Percentiles rank a stretch among this genome's conserved stretches.
phyloP scores from a whole-genome alignment of 2,888 invertebrate species.

The Caprella mutica region DNA sequence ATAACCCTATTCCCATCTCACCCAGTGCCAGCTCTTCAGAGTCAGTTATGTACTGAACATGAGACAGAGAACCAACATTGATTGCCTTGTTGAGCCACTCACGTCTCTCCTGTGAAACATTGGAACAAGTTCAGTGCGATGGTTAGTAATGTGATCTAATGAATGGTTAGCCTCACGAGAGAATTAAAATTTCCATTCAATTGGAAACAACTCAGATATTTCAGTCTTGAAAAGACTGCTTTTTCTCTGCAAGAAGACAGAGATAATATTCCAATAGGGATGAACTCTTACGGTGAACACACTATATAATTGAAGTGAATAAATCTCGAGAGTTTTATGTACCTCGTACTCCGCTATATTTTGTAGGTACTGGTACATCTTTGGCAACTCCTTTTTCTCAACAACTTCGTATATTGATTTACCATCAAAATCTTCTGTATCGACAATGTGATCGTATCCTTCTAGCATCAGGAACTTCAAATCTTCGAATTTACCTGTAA shows the following conservation, averaged over 20 bases:
- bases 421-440: constrained; percentile 55
- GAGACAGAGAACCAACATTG: constrained; percentile 51
- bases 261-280: no score
- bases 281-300: no score
- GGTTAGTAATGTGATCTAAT: no score
- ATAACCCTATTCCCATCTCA: no score
- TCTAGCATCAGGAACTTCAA: constrained; percentile 59
- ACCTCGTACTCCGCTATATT: constrained; percentile 66
- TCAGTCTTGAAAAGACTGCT: no score
- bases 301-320: no score
- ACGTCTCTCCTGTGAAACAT: constrained; percentile 52
- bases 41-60: constrained; percentile 41
- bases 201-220: no score
- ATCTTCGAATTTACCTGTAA: constrained; percentile 52
- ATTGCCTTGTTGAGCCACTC: constrained; percentile 65
- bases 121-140: no score
- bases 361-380: constrained; percentile 57
- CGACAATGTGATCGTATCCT: constrained; percentile 77
- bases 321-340: no score
- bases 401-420: constrained; percentile 58
- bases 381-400: constrained; percentile 53
- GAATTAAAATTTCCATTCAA: no score
- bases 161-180: no score
- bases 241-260: no score
- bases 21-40: constrained; percentile 31